These are phyloP conservation scores for Iguana delicatissima DNA, from an alignment of 2,797 vertebrate species.

Conservation along the genomic window DNA sequence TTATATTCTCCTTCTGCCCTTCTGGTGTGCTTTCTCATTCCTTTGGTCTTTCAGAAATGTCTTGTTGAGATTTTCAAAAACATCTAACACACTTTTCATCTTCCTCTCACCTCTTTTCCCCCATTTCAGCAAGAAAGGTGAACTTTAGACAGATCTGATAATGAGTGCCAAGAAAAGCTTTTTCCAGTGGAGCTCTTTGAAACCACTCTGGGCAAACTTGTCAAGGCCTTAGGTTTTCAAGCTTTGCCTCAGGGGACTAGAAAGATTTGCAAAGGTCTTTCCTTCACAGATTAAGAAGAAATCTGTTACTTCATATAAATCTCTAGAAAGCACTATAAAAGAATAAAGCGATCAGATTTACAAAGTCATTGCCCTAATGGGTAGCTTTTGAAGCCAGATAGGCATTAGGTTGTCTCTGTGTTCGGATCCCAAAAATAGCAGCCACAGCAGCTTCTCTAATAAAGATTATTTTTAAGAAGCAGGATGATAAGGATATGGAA, in stretches of 20 bases:
- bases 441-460: slow-evolving; percentile 27
- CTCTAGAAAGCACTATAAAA: slow-evolving; percentile 50
- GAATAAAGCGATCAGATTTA: slow-evolving; percentile 35
- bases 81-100: slow-evolving; percentile 62
- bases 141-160: slow-evolving; percentile 62
- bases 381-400: slow-evolving; percentile 33
- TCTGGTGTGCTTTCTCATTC: slow-evolving; percentile 49
- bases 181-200: slow-evolving; percentile 53
- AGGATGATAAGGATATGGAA: slow-evolving; percentile 11
- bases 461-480: slow-evolving; percentile 21
- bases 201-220: slow-evolving; percentile 59
- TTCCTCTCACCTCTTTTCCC: slow-evolving; percentile 31
- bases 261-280: slow-evolving; percentile 58
- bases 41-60: slow-evolving; percentile 60
- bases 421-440: slow-evolving; percentile 33
- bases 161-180: slow-evolving; percentile 59
- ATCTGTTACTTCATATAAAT: slow-evolving; percentile 29
- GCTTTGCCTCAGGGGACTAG: slow-evolving; percentile 44
- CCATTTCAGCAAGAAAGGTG: slow-evolving; percentile 49
- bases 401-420: slow-evolving; percentile 41
- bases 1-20: slow-evolving; percentile 43
- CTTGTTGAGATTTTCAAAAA: slow-evolving; percentile 63
- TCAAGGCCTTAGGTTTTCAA: slow-evolving; percentile 59
- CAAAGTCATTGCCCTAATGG: slow-evolving; percentile 27
- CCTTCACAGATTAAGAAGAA: slow-evolving; percentile 44